Percentiles rank a stretch among this genome's conserved stretches.
phyloP scores from a whole-genome alignment of 2,797 vertebrate species.

The Synaphobranchus kaupii region DNA sequence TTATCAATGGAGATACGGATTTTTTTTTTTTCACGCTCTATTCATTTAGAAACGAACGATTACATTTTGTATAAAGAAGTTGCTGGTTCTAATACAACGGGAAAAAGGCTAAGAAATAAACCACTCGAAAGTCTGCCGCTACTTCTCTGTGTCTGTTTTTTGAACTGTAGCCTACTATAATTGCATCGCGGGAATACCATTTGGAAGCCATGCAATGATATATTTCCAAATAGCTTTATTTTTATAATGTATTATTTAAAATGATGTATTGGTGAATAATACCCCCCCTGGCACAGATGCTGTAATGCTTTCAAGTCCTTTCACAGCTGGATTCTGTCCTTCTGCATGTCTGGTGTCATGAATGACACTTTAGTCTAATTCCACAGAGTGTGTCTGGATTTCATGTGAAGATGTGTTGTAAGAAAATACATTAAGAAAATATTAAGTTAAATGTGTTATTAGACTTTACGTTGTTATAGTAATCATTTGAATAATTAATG shows the following conservation, averaged over 20 bases:
- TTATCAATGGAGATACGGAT: not conserved
- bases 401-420: not conserved
- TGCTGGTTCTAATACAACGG: not conserved
- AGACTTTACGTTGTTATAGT: not conserved
- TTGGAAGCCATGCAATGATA: not conserved
- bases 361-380: not conserved
- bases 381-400: not conserved
- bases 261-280: not conserved
- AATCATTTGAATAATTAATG: not conserved
- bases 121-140: not conserved
- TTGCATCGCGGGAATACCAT: not conserved
- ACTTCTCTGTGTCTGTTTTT: not conserved
- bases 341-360: slow-evolving; percentile 3
- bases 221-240: not conserved
- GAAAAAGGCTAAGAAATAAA: not conserved
- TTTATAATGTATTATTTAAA: not conserved
- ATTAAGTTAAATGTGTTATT: not conserved
- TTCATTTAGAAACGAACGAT: not conserved
- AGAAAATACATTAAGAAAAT: not conserved
- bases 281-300: not conserved
- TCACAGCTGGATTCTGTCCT: slow-evolving; percentile 27
- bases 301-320: not conserved
- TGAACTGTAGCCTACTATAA: not conserved
- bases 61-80: not conserved
- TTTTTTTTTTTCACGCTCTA: not conserved